Evolutionary conservation across 2,888 invertebrate genomes (phyloP).

Genomic region (Crossocerus cetratus): DNA sequence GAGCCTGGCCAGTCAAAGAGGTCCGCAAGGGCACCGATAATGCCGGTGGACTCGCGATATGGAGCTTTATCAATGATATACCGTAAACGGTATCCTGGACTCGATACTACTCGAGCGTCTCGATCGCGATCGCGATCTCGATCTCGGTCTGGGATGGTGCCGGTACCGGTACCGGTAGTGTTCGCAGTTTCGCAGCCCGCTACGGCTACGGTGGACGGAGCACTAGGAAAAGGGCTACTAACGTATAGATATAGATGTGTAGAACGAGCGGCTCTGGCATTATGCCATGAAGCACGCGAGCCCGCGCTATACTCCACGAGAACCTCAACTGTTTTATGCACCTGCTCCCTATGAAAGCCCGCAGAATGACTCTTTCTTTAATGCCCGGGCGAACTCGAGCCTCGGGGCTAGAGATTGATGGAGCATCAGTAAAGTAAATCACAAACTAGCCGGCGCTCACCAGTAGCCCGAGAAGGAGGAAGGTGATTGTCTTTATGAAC

Average conservation of each 20-base stretch:
- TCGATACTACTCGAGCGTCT: slow-evolving; percentile 27
- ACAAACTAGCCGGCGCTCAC: too few species aligned
- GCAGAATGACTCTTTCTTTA: not conserved
- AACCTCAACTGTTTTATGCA: slow-evolving; percentile 66
- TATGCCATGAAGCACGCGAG: slow-evolving; percentile 74
- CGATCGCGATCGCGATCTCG: slow-evolving; percentile 28
- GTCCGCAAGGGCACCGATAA: slow-evolving; percentile 52
- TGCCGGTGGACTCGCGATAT: slow-evolving; percentile 55
- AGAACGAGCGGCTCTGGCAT: slow-evolving; percentile 65
- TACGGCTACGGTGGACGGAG: slow-evolving; percentile 11
- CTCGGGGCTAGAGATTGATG: too few species aligned
- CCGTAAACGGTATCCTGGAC: slow-evolving; percentile 36
- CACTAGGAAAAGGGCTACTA: slow-evolving; percentile 51
- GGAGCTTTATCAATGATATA: slow-evolving; percentile 74
- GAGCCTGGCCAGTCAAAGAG: slow-evolving; percentile 23
- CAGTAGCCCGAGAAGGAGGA: too few species aligned
- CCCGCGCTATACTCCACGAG: slow-evolving; percentile 56
- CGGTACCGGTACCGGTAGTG: not conserved
- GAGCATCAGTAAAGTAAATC: too few species aligned
- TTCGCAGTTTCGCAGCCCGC: not conserved
- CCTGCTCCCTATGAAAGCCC: slow-evolving; percentile 40
- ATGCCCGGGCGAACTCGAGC: not conserved
- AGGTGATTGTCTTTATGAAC: too few species aligned
- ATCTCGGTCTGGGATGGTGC: not conserved
- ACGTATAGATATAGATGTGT: slow-evolving; percentile 31